A percentile compares a stretch with the other conserved stretches of the same genome.
Conservation (phyloP, 1,140 invertebrate species). For the Polyergus mexicanus region DNA sequence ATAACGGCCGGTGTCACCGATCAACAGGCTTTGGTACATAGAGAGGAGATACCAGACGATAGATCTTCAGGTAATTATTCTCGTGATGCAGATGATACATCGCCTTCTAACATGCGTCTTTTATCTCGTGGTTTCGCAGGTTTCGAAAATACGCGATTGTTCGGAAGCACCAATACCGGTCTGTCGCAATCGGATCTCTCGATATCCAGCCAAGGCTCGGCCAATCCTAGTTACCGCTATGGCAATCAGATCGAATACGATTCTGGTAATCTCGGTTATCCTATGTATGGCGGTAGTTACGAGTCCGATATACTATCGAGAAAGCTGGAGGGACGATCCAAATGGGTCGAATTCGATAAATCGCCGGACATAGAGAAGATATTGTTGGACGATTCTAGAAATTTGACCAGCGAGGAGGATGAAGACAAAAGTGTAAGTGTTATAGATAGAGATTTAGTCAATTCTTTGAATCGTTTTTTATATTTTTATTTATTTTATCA, state of each 20-base stretch:
- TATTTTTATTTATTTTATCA: neutral
- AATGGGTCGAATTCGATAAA: slow-evolving; percentile 85
- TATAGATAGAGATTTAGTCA: neutral
- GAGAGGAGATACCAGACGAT: slow-evolving; percentile 83
- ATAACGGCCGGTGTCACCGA: slow-evolving; percentile 81
- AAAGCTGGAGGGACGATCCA: slow-evolving; percentile 86
- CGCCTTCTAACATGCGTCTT: neutral
- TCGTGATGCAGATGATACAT: neutral
- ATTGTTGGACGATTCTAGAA: slow-evolving; percentile 77
- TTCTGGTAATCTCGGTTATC: slow-evolving; percentile 90
- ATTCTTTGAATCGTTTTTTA: neutral
- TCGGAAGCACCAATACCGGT: slow-evolving; percentile 89
- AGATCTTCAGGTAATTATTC: slow-evolving; percentile 74
- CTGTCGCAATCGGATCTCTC: slow-evolving; percentile 92
- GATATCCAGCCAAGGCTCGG: slow-evolving; percentile 89
- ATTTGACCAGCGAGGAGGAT: slow-evolving; percentile 83
- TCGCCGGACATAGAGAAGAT: slow-evolving; percentile 84
- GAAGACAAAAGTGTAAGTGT: slow-evolving; percentile 76
- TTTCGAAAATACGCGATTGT: slow-evolving; percentile 82
- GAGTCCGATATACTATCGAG: slow-evolving; percentile 81
- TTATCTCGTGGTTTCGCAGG: slow-evolving; percentile 69
- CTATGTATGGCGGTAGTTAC: slow-evolving; percentile 87
- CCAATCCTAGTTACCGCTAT: slow-evolving; percentile 91
- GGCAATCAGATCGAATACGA: slow-evolving; percentile 92
- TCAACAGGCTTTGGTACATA: slow-evolving; percentile 88